These are phyloP conservation scores for Hydraecia micacea DNA, from an alignment of 2,888 invertebrate genomes.

Conservation along the genomic window DNA sequence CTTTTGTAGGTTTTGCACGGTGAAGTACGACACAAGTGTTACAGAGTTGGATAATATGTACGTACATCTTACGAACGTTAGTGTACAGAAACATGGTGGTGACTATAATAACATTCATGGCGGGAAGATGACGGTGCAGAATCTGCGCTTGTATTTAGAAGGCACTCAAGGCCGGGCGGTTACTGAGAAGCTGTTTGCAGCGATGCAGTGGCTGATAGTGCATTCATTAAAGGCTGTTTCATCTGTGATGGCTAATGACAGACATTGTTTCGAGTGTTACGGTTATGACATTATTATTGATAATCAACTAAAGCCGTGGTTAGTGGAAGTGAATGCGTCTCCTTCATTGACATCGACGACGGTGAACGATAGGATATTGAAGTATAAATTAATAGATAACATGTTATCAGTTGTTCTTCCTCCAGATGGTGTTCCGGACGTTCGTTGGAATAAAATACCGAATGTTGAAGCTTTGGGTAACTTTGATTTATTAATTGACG, in stretches of 20 bases:
- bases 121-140: constrained; percentile 98
- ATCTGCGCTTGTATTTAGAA: constrained; percentile 96
- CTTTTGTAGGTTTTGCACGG: constrained; percentile 98
- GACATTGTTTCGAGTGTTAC: constrained; percentile 98
- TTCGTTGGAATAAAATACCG: constrained; percentile 96
- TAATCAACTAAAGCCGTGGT: constrained; percentile 97
- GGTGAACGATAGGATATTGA: constrained; percentile 97
- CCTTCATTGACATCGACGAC: constrained; percentile 98
- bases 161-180: constrained; percentile 97
- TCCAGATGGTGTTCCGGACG: constrained; percentile 96
- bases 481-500: constrained; percentile 96
- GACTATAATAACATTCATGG: constrained; percentile 98
- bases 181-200: constrained; percentile 96
- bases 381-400: constrained; percentile 98
- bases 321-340: constrained; percentile 98
- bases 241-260: constrained; percentile 97
- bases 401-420: constrained; percentile 97
- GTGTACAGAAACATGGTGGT: constrained; percentile 99
- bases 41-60: constrained; percentile 97
- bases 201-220: constrained; percentile 97
- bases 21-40: constrained; percentile 97
- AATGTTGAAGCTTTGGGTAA: constrained; percentile 94
- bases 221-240: constrained; percentile 98
- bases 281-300: constrained; percentile 99
- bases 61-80: constrained; percentile 98